Conservation (phyloP, 2,888 invertebrate genomes). For the Entomobrya proxima region DNA sequence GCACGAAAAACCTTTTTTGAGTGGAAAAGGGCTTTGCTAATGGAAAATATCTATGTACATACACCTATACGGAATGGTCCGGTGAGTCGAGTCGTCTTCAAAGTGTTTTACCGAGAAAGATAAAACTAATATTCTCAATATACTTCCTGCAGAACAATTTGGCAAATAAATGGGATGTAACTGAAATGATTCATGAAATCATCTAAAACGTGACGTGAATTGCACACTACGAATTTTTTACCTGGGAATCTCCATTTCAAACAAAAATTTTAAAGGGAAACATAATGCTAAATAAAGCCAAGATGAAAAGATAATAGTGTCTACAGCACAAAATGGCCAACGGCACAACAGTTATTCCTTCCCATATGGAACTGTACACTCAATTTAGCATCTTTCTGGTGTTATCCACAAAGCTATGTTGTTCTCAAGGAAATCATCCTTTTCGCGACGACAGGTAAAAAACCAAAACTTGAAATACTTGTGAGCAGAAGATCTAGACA, state of each 20-base stretch:
- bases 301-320: not conserved
- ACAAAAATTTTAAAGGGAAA: not conserved
- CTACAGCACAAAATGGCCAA: no score
- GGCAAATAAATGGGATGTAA: constrained; percentile 67
- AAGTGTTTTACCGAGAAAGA: not conserved
- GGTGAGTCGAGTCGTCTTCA: not conserved
- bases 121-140: constrained; percentile 58
- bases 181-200: constrained; percentile 74
- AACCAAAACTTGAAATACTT: no score
- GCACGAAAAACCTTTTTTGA: not conserved
- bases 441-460: no score
- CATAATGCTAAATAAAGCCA: constrained; percentile 45
- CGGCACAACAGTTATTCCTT: no score
- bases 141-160: constrained; percentile 59
- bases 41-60: not conserved
- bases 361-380: no score
- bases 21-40: not conserved
- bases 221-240: constrained; percentile 33
- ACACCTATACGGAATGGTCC: not conserved
- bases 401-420: no score
- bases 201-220: constrained; percentile 75
- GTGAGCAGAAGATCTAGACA: no score
- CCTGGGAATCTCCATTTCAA: not conserved
- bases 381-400: no score
- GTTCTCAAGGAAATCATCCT: no score